Base-by-base conservation (phyloP, 2,888 invertebrate species). In the Leptura quadrifasciata region DNA sequence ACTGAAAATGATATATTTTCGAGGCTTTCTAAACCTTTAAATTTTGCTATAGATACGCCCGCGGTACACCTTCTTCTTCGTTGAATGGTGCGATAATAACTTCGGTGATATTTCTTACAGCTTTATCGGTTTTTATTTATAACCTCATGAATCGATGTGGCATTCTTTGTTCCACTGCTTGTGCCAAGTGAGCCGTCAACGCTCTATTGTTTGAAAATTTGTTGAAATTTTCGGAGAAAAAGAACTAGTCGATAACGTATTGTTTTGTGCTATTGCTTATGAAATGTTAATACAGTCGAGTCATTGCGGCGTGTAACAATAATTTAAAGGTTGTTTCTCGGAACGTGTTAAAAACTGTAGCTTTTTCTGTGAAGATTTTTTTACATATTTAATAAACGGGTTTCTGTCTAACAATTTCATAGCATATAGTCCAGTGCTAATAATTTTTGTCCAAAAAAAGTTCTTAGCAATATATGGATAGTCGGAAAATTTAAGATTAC, bases 101-200 rank as follows among this genome's bases (percentile, higher is more conserved):
- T 52, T 27, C 55, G 15, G 24, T 47, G 72, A 58, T 70, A 35
- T 70, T 58, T 54, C 61, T 58, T 63, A 63, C 47, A 24, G 8
- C 54, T 72, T 72, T 52, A 63, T 63, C n/a, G 69, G 63, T 74
- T 71, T 75, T 75, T 71, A 64, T 68, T 71, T 64, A 71, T 70
- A 47, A 58, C 58, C 47, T 55, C 18, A n/a, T 15, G 27, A 58
- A 71, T 63, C 60, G 71, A 71, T 39, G 60, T 71, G 52, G 35
- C 64, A 39, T 63, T 60, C 69, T 74, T 74, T 74, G 69, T 74
- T 63, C 61, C 55, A 20, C 57, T 31, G 10, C 58, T 17, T 55
- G 74, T 57, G 64, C 61, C 55, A 57, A 70, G 74, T 70, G 70
- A 75, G 74, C 70, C 70, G 74, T 75, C 74, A 75, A 75, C 70